A percentile compares a stretch with the other conserved stretches of the same genome.
Conservation (phyloP, 1,140 invertebrate genomes). For the Brachionus rotundiformis region DNA sequence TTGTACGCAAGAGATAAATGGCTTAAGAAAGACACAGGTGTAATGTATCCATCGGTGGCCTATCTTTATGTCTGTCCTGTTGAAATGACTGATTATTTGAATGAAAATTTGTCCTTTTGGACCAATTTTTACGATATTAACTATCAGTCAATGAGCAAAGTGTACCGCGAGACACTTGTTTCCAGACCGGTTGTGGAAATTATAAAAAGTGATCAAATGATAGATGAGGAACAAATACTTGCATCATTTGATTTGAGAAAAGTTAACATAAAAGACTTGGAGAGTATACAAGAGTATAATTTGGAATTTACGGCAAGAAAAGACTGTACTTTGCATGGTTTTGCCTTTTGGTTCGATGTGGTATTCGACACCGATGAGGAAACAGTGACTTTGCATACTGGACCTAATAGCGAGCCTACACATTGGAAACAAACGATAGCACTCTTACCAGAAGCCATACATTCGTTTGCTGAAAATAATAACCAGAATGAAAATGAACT, state of each 20-base stretch:
- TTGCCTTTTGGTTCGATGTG: constrained; percentile 99
- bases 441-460: constrained; percentile 54
- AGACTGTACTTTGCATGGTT: constrained; percentile 73
- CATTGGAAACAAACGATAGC: constrained; percentile 65
- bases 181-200: constrained; percentile 7
- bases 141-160: constrained; percentile 51
- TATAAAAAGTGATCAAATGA: constrained; percentile 35
- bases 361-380: constrained; percentile 85
- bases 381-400: constrained; percentile 64
- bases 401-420: constrained; percentile 59
- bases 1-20: constrained; percentile 90
- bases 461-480: constrained; percentile 13
- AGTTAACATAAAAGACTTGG: neutral
- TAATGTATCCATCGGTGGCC: constrained; percentile 85
- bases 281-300: constrained; percentile 47
- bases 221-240: constrained; percentile 47
- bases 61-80: constrained; percentile 86
- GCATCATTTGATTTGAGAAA: constrained; percentile 31
- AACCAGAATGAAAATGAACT: neutral
- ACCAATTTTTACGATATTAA: constrained; percentile 96
- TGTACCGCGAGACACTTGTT: neutral
- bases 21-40: constrained; percentile 75
- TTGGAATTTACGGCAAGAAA: constrained; percentile 20
- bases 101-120: constrained; percentile 97
- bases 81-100: constrained; percentile 98